Base-by-base conservation (phyloP, 2,113 vertebrate genomes). In the Myrmecophaga tridactyla region DNA sequence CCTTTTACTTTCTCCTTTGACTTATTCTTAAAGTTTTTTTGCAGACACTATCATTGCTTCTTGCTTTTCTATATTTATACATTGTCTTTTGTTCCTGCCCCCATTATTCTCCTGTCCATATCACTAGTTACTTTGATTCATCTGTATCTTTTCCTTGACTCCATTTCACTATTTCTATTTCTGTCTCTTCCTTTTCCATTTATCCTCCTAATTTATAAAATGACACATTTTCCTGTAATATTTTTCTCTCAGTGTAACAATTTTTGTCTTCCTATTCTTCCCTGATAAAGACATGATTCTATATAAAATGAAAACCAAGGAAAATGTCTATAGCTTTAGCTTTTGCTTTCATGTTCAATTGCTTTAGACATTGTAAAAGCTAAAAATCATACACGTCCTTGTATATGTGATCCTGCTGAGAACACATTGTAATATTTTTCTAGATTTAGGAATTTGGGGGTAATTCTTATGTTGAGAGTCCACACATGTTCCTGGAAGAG, bases 21-120 rank as follows among this genome's bases (percentile, higher is more conserved):
- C n/a, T 70, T 20, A 0, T 1, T n/a, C 31, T 78, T n/a, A 51
- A 7, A 1, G 6, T 27, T 78, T 62, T 72, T n/a, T 6, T 41
- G 34, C 27, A 3, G 3, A 18, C 67, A 1, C 23, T 7, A 23
- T 1, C 9, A 15, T 41, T 1, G 2, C 0, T 58, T 84, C 31
- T 62, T 75, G 6, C 0, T 12, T 39, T 23, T 62, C 36, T 60
- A 0, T 65, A 39, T 60, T 53, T 58, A 4, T 36, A 14, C 13
- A 17, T 10, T 6, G 2, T 11, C 7, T 21, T 39, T 34, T 12
- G 29, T 14, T 27, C 65, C 31, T 23, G 1, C 41, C 7, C 21
- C 18, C 0, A 3, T 43, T 53, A 56, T 3, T n/a, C 46, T 56
- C 48, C 58, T 39, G 11, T 29, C 7, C 17, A 0, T 13, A 1